Conservation (phyloP, 2,113 vertebrate species). For the Xyrauchen texanus region DNA sequence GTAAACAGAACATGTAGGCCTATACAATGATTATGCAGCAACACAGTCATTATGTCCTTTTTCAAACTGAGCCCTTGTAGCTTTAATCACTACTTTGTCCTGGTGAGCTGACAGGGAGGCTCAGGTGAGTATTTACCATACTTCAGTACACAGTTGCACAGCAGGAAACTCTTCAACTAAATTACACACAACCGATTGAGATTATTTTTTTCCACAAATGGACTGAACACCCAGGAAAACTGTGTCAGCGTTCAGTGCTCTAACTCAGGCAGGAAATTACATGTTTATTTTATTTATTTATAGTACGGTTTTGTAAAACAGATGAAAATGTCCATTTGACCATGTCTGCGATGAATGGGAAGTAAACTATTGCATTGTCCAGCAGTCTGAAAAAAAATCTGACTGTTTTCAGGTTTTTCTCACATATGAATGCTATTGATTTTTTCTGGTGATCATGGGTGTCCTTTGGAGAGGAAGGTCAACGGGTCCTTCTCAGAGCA, state of each 20-base stretch:
- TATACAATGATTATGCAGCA: conserved; percentile 23
- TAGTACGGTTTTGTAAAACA: conserved; percentile 1
- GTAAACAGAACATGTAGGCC: conserved; percentile 3
- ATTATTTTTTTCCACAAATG: conserved; percentile 16
- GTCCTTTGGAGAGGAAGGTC: conserved; percentile 10
- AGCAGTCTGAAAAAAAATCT: conserved; percentile 3
- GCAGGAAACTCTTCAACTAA: conserved; percentile 31
- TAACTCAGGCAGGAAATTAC: not conserved
- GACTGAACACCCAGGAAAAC: not conserved
- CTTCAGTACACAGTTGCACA: conserved; percentile 24
- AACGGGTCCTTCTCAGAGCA: not conserved
- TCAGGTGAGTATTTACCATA: conserved; percentile 18
- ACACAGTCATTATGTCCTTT: conserved; percentile 43
- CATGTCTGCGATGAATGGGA: not conserved
- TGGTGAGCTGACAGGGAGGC: conserved; percentile 44
- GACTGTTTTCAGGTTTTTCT: conserved; percentile 16
- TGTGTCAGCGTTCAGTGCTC: not conserved
- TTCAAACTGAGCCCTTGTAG: conserved; percentile 30
- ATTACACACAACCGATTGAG: conserved; percentile 29
- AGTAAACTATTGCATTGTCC: not conserved
- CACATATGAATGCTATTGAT: conserved; percentile 24
- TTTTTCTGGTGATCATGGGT: conserved; percentile 12
- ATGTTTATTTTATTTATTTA: not conserved
- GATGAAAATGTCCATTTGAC: not conserved
- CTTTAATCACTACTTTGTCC: conserved; percentile 49